Conservation (phyloP, 2,797 vertebrate species). For the Masticophis lateralis region DNA sequence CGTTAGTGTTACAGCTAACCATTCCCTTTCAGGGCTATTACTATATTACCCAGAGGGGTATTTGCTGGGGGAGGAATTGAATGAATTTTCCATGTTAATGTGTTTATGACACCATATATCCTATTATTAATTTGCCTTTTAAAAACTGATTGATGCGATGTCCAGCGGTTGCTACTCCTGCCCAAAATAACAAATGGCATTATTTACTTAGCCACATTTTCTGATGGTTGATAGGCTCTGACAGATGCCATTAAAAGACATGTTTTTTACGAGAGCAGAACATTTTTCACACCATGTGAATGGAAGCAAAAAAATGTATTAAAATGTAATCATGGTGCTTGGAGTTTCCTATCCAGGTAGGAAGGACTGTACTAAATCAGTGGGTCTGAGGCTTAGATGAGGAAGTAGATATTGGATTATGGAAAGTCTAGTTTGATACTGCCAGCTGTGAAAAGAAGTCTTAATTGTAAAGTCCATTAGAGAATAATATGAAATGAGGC, state of each 20-base stretch:
- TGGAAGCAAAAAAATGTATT: conserved; percentile 15
- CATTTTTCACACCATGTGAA: conserved; percentile 3
- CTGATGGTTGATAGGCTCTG: background rate
- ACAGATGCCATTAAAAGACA: conserved; percentile 33
- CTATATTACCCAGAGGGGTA: background rate
- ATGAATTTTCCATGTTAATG: conserved; percentile 14
- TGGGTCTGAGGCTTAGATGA: background rate
- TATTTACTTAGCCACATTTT: conserved; percentile 32
- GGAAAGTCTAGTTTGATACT: background rate
- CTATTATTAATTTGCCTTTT: conserved; percentile 39
- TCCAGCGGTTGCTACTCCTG: conserved; percentile 7
- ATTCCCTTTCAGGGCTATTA: background rate
- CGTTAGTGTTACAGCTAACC: background rate
- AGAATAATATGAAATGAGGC: background rate
- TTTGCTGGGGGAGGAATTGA: background rate
- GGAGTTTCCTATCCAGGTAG: background rate
- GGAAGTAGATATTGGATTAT: background rate
- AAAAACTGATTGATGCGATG: conserved; percentile 32
- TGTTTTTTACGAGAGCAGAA: conserved; percentile 6
- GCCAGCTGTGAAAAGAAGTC: background rate
- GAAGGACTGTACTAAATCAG: background rate
- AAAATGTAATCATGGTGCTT: conserved; percentile 1
- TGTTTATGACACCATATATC: conserved; percentile 11
- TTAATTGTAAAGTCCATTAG: background rate
- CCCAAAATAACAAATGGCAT: conserved; percentile 11